Evolutionary conservation across 2,888 invertebrate genomes (phyloP).

Genomic region (Xylophagus ater): DNA sequence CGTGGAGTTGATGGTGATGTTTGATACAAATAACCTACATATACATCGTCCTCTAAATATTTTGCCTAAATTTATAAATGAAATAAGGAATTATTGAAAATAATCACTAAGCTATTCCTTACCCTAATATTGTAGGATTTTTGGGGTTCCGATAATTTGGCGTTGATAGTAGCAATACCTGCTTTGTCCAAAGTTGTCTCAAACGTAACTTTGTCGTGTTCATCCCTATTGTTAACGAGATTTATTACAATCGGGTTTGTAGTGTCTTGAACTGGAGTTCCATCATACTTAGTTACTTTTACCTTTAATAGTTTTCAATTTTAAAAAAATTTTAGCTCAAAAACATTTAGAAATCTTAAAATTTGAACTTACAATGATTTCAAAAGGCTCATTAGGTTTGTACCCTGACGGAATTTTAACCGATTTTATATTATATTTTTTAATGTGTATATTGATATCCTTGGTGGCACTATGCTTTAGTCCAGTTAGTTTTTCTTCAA

Average conservation of each 20-base stretch:
- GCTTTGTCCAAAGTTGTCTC: slow-evolving; percentile 44
- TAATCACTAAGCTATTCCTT: slow-evolving; percentile 21
- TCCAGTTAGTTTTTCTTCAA: slow-evolving; percentile 78
- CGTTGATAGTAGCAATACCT: slow-evolving; percentile 52
- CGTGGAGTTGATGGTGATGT: slow-evolving; percentile 55
- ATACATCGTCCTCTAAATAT: slow-evolving; percentile 52
- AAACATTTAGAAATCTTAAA: no score
- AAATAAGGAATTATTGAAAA: background rate
- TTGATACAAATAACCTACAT: slow-evolving; percentile 53
- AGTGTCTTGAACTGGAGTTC: slow-evolving; percentile 49
- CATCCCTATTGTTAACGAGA: slow-evolving; percentile 7
- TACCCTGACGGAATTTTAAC: slow-evolving; percentile 76
- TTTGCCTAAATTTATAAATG: slow-evolving; percentile 45
- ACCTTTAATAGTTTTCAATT: slow-evolving; percentile 35
- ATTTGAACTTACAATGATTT: slow-evolving; percentile 69
- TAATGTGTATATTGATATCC: slow-evolving; percentile 62
- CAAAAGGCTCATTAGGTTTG: slow-evolving; percentile 77
- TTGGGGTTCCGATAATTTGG: slow-evolving; percentile 45
- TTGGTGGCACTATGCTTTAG: slow-evolving; percentile 69
- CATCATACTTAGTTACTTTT: slow-evolving; percentile 61
- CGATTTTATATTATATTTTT: slow-evolving; percentile 63
- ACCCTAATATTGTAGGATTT: slow-evolving; percentile 18
- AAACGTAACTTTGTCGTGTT: slow-evolving; percentile 7
- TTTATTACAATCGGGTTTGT: slow-evolving; percentile 42
- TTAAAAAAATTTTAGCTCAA: slow-evolving; percentile 19